Evolutionary conservation across 1,140 invertebrate genomes (phyloP).

Genomic region (Ceratina calcarata): DNA sequence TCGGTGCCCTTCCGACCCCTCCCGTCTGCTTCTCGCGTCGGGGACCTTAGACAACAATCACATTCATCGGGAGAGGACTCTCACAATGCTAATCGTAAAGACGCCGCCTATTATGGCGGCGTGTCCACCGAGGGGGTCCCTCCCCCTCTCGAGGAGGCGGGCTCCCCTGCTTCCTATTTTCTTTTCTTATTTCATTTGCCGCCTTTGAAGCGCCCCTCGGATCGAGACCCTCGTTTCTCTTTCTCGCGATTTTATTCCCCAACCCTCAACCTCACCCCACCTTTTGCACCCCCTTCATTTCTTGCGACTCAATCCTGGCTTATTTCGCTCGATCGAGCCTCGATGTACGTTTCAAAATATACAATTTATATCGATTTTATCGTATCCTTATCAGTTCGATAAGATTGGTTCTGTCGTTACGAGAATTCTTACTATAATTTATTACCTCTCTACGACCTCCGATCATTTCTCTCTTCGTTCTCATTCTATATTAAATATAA

Average conservation of each 20-base stretch:
- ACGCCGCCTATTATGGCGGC: slow-evolving; percentile 79
- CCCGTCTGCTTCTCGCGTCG: slow-evolving; percentile 61
- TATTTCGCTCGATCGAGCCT: too few species aligned
- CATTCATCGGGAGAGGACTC: slow-evolving; percentile 75
- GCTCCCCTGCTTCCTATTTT: slow-evolving; percentile 62
- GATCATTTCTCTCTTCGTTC: too few species aligned
- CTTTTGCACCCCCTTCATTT: slow-evolving; percentile 42
- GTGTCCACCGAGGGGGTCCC: slow-evolving; percentile 59
- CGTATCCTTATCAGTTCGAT: too few species aligned
- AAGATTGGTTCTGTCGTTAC: too few species aligned
- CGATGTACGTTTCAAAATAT: too few species aligned
- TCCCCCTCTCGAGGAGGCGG: slow-evolving; percentile 57
- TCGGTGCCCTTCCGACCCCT: slow-evolving; percentile 45
- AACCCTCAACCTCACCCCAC: slow-evolving; percentile 42
- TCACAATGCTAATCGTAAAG: slow-evolving; percentile 81
- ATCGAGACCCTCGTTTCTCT: slow-evolving; percentile 61
- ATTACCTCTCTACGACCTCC: too few species aligned
- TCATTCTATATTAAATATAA: too few species aligned
- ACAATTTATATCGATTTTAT: too few species aligned
- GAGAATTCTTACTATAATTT: too few species aligned
- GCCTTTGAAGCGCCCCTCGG: slow-evolving; percentile 66
- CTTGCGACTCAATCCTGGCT: slow-evolving; percentile 16
- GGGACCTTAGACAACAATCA: slow-evolving; percentile 78
- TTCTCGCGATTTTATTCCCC: slow-evolving; percentile 26
- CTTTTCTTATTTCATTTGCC: slow-evolving; percentile 64